phyloP scores from a whole-genome alignment of 2,113 vertebrate species.

The Peromyscus maniculatus region DNA sequence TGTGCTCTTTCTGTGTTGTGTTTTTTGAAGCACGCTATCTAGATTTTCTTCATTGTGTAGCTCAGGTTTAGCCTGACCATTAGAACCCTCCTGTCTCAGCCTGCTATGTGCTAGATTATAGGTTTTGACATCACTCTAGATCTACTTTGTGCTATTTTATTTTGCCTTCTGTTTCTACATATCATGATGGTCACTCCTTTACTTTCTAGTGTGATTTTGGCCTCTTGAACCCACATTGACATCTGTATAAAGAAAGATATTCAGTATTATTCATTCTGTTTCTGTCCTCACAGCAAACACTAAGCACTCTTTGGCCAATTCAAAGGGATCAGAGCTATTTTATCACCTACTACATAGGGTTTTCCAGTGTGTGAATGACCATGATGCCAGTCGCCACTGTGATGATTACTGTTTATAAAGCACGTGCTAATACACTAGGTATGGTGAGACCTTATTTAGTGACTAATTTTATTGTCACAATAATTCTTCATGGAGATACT shows the following conservation, averaged over 20 bases:
- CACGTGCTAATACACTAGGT: rapidly evolving
- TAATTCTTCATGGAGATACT: not conserved
- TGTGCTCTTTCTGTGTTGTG: not conserved
- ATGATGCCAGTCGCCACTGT: too few relatives aligned
- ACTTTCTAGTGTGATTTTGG: not conserved
- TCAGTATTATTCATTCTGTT: not conserved
- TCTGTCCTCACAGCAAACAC: not conserved
- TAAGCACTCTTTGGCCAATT: not conserved
- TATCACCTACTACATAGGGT: not conserved
- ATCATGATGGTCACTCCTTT: not conserved
- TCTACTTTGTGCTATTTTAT: not conserved
- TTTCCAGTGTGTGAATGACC: not conserved
- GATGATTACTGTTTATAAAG: not conserved
- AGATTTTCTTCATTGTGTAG: not conserved
- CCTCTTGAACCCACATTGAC: not conserved
- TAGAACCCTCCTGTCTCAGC: not conserved
- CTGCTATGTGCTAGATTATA: not conserved
- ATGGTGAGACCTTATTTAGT: not conserved
- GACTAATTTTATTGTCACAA: not conserved
- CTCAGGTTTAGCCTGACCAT: not conserved
- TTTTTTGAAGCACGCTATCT: not conserved
- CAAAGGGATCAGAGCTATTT: not conserved
- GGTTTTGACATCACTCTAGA: not conserved
- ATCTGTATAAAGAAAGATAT: not conserved
- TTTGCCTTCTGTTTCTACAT: not conserved